A percentile compares a stretch with the other conserved stretches of the same genome.
Conservation (phyloP, 2,888 invertebrate genomes). For the Oscheius onirici region DNA sequence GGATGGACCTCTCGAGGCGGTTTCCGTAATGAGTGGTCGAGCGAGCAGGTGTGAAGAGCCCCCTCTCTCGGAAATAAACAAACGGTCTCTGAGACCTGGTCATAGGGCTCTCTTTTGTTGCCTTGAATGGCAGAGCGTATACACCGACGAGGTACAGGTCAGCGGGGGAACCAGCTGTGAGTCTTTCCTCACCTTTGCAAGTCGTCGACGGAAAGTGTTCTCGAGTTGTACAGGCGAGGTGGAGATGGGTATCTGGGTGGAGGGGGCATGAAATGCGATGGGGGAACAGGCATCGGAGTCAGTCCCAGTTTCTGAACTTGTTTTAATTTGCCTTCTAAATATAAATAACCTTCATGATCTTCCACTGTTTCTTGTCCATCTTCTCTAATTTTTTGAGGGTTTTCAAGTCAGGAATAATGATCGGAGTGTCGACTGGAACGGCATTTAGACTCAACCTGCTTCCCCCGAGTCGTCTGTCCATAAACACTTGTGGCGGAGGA, state of each 20-base stretch:
- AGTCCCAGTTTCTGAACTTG: constrained; percentile 17
- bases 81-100: constrained; percentile 1
- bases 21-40: constrained; percentile 22
- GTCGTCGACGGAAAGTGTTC: constrained; percentile 48
- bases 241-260: constrained; percentile 24
- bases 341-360: constrained; percentile 43
- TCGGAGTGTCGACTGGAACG: constrained; percentile 38
- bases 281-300: constrained; percentile 37
- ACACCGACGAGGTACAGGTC: constrained; percentile 11
- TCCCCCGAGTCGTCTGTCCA: constrained; percentile 30
- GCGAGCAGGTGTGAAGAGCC: constrained; percentile 26
- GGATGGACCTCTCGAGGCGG: neutral
- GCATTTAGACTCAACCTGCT: constrained; percentile 48
- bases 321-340: neutral
- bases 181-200: constrained; percentile 18
- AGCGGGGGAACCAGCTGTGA: neutral
- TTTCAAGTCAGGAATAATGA: constrained; percentile 45
- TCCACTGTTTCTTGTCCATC: constrained; percentile 55
- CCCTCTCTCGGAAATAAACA: constrained; percentile 6
- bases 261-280: constrained; percentile 26
- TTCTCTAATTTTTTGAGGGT: constrained; percentile 56
- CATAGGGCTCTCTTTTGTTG: neutral
- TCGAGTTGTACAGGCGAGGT: constrained; percentile 32
- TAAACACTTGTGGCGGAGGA: constrained; percentile 4
- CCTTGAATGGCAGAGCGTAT: constrained; percentile 19